Percentiles rank a stretch among this genome's conserved stretches.
These are phyloP conservation scores for Zootermopsis nevadensis DNA, from an alignment of 2,888 invertebrate genomes.

Conservation along the genomic window DNA sequence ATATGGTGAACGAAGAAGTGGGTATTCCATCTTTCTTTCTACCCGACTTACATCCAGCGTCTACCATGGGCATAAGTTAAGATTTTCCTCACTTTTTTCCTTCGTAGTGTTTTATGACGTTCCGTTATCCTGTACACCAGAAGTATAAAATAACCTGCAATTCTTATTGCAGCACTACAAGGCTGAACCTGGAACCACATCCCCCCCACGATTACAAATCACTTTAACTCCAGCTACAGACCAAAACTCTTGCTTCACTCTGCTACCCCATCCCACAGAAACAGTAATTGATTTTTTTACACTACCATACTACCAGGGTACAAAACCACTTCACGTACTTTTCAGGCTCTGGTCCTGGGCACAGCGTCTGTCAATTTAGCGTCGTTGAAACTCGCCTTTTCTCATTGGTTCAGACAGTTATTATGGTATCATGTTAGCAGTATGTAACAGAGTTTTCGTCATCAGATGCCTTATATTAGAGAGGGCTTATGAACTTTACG, in stretches of 20 bases:
- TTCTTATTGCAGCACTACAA: constrained; percentile 5
- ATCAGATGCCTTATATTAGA: too few relatives aligned
- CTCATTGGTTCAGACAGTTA: neutral
- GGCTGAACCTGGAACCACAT: neutral
- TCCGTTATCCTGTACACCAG: too few relatives aligned
- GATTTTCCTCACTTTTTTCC: too few relatives aligned
- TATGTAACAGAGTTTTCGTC: neutral
- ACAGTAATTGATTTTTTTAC: constrained; percentile 16
- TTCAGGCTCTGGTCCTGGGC: neutral
- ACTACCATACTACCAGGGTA: neutral
- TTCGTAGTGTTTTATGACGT: too few relatives aligned
- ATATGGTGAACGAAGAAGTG: too few relatives aligned
- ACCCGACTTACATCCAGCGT: too few relatives aligned
- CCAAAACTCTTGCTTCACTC: neutral
- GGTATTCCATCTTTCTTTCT: too few relatives aligned
- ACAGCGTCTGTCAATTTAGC: neutral
- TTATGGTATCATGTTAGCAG: neutral
- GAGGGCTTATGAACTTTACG: too few relatives aligned
- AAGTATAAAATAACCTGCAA: neutral
- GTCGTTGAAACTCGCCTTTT: neutral
- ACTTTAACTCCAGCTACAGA: constrained; percentile 10
- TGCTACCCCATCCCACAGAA: constrained; percentile 1
- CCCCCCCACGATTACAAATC: constrained; percentile 20
- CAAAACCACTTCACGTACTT: neutral
- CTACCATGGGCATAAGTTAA: too few relatives aligned